Evolutionary conservation across 2,888 invertebrate species (phyloP), one percentile per base, ranked within the genome.

Genomic region (Graphium colonna): DNA sequence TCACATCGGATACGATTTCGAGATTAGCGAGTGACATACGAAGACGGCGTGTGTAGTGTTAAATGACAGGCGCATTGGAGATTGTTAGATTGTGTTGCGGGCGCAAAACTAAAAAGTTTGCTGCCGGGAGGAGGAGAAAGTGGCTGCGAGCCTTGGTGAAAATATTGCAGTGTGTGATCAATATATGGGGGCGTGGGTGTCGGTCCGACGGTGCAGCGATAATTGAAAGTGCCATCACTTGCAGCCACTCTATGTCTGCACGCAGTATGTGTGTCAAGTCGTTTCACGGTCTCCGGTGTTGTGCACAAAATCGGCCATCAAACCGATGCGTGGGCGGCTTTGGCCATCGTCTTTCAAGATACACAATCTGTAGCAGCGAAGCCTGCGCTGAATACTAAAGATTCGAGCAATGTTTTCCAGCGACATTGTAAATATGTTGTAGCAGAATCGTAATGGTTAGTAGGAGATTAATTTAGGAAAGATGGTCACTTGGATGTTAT

Each of bases 151-250:
- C 68, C 65, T 71, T 64, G 72, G 73, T 73, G 74, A 75, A 80
- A 76, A 75, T 71, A 71, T 64, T 80, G 82, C 79, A 84, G 69
- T 70, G 72, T 65, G 77, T 79, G 66, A 80, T 79, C 71, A 74
- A 71, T 71, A 69, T 57, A 53, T 71, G 69, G 60, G 68, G 70
- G 80, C 79, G 75, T 77, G 79, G 68, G 76, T n/a, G n/a, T n/a
- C 56, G 59, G 59, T 69, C 7, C 63, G 69, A 67, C 71, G 67
- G 67, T 83, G 82, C 83, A 80, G 75, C 75, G 81, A 75, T 86
- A 87, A 87, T 88, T 84, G 82, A 82, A 82, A 84, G 85, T 82
- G 79, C 77, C 78, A 86, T 85, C 81, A 75, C 75, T 77, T 78
- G 77, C 81, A 75, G 71, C 60, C 73, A 67, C 73, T 73, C 63